Conservation (phyloP, 1,140 invertebrate species). For the Diachasmimorpha longicaudata region DNA sequence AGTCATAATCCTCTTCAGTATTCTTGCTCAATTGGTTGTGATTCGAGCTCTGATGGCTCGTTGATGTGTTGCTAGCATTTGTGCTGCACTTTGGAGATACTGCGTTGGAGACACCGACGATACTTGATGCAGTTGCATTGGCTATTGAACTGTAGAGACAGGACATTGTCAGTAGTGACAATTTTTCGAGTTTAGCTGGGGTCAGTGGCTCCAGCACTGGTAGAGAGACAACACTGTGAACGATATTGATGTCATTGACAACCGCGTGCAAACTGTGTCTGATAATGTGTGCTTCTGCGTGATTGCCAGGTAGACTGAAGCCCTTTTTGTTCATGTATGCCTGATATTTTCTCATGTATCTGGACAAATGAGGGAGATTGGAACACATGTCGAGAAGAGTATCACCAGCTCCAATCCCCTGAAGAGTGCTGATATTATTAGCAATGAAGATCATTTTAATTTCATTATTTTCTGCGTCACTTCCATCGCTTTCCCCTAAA, state of each 20-base stretch:
- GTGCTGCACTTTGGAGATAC: slow-evolving; percentile 68
- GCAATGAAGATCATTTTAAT: slow-evolving; percentile 60
- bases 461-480: slow-evolving; percentile 44
- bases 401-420: slow-evolving; percentile 78
- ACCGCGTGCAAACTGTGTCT: slow-evolving; percentile 77
- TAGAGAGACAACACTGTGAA: slow-evolving; percentile 81
- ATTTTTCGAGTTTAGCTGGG: slow-evolving; percentile 77
- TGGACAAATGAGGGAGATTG: slow-evolving; percentile 75
- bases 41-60: neutral
- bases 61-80: slow-evolving; percentile 51
- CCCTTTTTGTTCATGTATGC: slow-evolving; percentile 72
- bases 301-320: slow-evolving; percentile 71
- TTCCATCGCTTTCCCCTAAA: slow-evolving; percentile 35
- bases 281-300: slow-evolving; percentile 77
- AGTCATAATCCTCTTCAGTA: slow-evolving; percentile 74
- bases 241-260: slow-evolving; percentile 82
- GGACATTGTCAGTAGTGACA: slow-evolving; percentile 78
- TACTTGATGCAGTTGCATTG: slow-evolving; percentile 72
- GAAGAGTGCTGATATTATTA: slow-evolving; percentile 66
- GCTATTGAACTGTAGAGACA: slow-evolving; percentile 80
- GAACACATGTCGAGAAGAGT: slow-evolving; percentile 81
- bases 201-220: slow-evolving; percentile 88
- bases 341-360: slow-evolving; percentile 75
- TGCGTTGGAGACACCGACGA: slow-evolving; percentile 69
- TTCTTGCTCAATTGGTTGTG: slow-evolving; percentile 57